phyloP scores from a whole-genome alignment of 2,113 vertebrate genomes.

The Saguinus midas region DNA sequence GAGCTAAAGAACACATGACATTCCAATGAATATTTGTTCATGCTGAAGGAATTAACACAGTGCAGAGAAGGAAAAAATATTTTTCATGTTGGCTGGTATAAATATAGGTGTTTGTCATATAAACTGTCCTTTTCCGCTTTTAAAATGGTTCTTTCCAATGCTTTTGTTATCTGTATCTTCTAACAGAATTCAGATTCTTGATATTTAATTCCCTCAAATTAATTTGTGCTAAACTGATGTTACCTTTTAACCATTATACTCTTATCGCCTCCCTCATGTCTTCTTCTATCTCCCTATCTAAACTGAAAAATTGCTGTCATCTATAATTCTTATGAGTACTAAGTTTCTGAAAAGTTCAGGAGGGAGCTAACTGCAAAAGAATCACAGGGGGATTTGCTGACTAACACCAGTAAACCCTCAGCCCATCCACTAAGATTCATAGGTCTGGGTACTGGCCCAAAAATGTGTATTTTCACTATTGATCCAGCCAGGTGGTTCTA shows the following conservation, averaged over 20 bases:
- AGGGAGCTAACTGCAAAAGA: not conserved
- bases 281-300: not conserved
- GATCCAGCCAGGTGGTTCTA: not conserved
- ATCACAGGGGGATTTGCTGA: not conserved
- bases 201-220: not conserved
- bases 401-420: not conserved
- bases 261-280: not conserved
- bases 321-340: not conserved
- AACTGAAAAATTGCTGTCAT: not conserved
- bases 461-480: constrained; percentile 1
- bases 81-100: not conserved
- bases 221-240: not conserved
- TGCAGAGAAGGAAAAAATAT: not conserved
- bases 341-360: not conserved
- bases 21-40: not conserved
- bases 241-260: not conserved
- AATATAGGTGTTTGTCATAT: not conserved
- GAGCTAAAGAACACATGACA: not conserved
- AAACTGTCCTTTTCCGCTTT: not conserved
- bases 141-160: not conserved
- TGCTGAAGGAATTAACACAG: not conserved
- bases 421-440: not conserved
- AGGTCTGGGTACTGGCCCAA: not conserved
- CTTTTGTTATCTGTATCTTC: not conserved
- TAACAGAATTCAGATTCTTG: not conserved